A percentile compares a stretch with the other conserved stretches of the same genome.
Conservation (phyloP, 2,888 invertebrate species). For the Carpatolechia fugitivella region DNA sequence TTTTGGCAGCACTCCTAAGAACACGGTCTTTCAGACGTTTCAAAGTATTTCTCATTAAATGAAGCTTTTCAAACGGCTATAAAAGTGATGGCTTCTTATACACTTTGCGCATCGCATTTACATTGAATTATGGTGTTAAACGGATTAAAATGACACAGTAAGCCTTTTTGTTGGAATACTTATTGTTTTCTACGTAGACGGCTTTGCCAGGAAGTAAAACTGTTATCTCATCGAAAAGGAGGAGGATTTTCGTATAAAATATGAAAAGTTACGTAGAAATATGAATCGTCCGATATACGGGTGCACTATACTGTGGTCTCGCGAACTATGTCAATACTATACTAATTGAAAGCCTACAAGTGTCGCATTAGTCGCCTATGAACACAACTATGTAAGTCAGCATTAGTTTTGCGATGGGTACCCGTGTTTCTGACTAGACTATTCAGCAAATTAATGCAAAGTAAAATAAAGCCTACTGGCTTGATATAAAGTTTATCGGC, state of each 20-base stretch:
- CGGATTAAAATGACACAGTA: background rate
- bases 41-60: constrained; percentile 47
- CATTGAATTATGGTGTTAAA: constrained; percentile 6
- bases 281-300: background rate
- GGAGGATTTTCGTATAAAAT: background rate
- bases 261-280: background rate
- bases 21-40: constrained; percentile 39
- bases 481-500: constrained; percentile 6
- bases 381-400: constrained; percentile 35
- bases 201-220: background rate
- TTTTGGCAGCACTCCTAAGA: constrained; percentile 53
- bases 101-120: background rate
- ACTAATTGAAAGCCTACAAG: constrained; percentile 67
- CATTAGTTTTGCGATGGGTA: constrained; percentile 19
- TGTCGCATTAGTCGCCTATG: constrained; percentile 46
- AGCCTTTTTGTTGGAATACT: background rate
- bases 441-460: background rate
- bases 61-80: background rate
- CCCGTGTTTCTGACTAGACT: constrained; percentile 9
- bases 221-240: no score
- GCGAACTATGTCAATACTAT: constrained; percentile 61
- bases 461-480: background rate
- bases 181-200: background rate
- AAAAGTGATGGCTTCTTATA: constrained; percentile 10
- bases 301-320: constrained; percentile 32